Base-by-base conservation (phyloP, 2,888 invertebrate genomes). In the Pheosia gnoma region DNA sequence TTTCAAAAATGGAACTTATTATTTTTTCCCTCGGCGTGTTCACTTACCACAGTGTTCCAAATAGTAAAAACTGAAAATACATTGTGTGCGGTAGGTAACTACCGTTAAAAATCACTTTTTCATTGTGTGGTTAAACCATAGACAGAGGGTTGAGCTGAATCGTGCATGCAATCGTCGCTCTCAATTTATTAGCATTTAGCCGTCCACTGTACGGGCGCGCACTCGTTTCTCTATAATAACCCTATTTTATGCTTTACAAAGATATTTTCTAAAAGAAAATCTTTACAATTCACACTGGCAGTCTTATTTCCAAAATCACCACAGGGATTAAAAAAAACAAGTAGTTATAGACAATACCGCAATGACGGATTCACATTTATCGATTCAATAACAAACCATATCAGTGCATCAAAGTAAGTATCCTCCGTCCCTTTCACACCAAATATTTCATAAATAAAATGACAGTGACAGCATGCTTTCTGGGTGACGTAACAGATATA, bases 121-220 rank as follows among this genome's bases (percentile, higher is more conserved):
- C 55, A 55, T 55, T 55, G 55, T 55, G 39, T 55, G 55, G 5
- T 4, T 39, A 39, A 53, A 53, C 10, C 36, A 3, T 10, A 37
- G 36, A 37, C 51, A 51, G 13, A 6, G 52, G 52, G 36, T 52
- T 52, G 52, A 38, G 38, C 38, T 11, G 38, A 54, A 37, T 54
- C 38, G 25, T 39, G 55, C 55, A 55, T 39, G 55, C 55, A 55
- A 55, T 55, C 39, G 55, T 55, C 55, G 55, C 55, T 55, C 39
- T 55, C 13, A 39, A 55, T 55, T 55, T 39, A 53, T 55, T 55
- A 55, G 55, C 38, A 25, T 25, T 25, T n/a, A 47, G 0, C 6
- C 6, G 38, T 5, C 39, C 5, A 11, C 8, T 53, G 37, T 37
- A 55, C 39, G 8, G 55, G 4, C 38, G 39, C 36, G n/a, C 10